These are phyloP conservation scores for Pantelozetes paolii DNA, from an alignment of 2,888 invertebrate genomes.

Conservation along the genomic window DNA sequence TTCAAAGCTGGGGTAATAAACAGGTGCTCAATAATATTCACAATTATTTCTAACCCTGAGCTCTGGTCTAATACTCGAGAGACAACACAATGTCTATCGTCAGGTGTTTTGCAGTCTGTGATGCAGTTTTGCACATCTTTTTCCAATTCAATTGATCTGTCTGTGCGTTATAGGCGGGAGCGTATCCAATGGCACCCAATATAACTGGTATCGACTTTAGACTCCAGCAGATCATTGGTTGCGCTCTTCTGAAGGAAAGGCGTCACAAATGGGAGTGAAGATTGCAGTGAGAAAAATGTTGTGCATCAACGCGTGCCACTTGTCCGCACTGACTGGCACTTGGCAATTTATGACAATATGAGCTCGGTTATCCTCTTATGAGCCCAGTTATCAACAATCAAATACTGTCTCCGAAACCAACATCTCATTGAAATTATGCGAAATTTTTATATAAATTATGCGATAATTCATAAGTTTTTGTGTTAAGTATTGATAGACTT, in stretches of 20 bases:
- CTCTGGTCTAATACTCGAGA: slow-evolving; percentile 30
- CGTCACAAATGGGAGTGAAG: slow-evolving; percentile 39
- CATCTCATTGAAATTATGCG: background rate
- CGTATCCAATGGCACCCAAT: slow-evolving; percentile 35
- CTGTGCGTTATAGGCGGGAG: slow-evolving; percentile 30
- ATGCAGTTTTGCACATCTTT: slow-evolving; percentile 35
- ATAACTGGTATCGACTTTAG: slow-evolving; percentile 35
- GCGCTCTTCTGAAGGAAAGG: slow-evolving; percentile 13
- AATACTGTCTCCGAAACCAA: background rate
- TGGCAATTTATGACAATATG: slow-evolving; percentile 8
- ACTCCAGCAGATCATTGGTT: slow-evolving; percentile 8
- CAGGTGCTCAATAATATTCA: slow-evolving; percentile 33
- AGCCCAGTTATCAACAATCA: background rate
- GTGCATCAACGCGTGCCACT: slow-evolving; percentile 36
- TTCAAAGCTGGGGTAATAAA: slow-evolving; percentile 27
- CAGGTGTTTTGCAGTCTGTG: slow-evolving; percentile 34
- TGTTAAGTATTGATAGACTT: background rate
- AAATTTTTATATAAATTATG: background rate
- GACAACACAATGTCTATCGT: slow-evolving; percentile 17
- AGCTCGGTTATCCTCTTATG: background rate
- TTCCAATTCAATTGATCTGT: slow-evolving; percentile 29
- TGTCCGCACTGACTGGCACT: background rate
- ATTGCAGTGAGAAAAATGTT: slow-evolving; percentile 36
- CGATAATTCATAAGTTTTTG: background rate
- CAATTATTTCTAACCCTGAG: slow-evolving; percentile 25